Base-by-base conservation (phyloP, 2,888 invertebrate genomes). In the Orthosia cruda region DNA sequence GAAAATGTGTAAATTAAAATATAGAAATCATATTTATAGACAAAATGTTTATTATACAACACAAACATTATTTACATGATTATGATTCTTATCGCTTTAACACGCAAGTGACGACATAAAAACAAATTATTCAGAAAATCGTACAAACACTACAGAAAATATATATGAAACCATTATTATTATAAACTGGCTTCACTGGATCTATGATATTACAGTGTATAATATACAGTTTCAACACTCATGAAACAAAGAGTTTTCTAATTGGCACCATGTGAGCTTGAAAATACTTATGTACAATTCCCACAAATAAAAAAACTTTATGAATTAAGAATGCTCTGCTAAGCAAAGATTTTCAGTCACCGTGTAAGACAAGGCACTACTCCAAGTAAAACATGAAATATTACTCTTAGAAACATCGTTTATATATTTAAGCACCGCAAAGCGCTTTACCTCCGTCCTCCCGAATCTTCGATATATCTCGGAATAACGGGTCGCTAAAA, bases 61-160 rank as follows among this genome's bases (percentile, higher is more conserved):
- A 93, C 92, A 93, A 93, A 93, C 91, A 93, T 93, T 95, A 95
- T 95, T 94, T 95, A 94, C 94, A 95, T 89, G 89, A 90, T 90
- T 89, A 91, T 87, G 84, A 89, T 91, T 90, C 90, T 91, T 86
- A 88, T 89, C 86, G 88, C 70, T 88, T 87, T 80, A 84, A 87
- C 85, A 87, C 81, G 82, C 75, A 81, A 85, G 79, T 86, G 86
- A 87, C 87, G 88, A 89, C 73, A 87, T 81, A 82, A 83, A 87
- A 90, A 90, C 88, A 88, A 89, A 89, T 86, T 87, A 89, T 78
- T 87, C 85, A 82, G 77, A 88, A 92, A 90, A 89, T 90, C 85
- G 73, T 84, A 80, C 71, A 85, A 80, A 79, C 85, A 80, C 70
- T 85, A 73, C 57, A 66, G 59, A 79, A 58, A 77, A 71, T 77